These are phyloP conservation scores for Augiades crinisus DNA, from an alignment of 2,888 invertebrate genomes.

Conservation along the genomic window DNA sequence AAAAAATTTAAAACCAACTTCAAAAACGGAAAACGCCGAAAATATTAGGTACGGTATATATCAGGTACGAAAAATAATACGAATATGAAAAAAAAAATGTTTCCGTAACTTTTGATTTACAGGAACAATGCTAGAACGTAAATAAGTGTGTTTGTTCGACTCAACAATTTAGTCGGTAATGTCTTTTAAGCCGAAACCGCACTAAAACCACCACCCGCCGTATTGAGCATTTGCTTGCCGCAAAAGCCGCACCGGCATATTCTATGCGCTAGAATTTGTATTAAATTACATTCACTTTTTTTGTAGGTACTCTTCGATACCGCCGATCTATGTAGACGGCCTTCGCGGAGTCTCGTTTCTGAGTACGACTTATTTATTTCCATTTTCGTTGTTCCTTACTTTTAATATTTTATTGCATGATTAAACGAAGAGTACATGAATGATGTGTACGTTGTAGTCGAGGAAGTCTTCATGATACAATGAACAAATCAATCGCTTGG, in stretches of 20 bases:
- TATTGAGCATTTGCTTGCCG: constrained; percentile 15
- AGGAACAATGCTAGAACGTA: background rate
- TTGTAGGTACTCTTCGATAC: constrained; percentile 13
- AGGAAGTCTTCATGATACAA: constrained; percentile 9
- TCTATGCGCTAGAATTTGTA: constrained; percentile 20
- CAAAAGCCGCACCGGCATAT: constrained; percentile 22
- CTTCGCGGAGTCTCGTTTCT: background rate
- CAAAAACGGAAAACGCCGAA: no score
- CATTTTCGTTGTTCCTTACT: background rate
- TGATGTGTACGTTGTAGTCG: no score
- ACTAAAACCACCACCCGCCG: constrained; percentile 19
- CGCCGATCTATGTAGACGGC: constrained; percentile 4
- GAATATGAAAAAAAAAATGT: no score
- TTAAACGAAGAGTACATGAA: background rate
- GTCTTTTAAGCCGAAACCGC: constrained; percentile 23
- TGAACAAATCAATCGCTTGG: constrained; percentile 8
- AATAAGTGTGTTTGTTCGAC: background rate
- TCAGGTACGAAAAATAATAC: no score
- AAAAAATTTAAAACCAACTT: no score
- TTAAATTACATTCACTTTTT: constrained; percentile 24
- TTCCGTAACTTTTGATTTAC: no score
- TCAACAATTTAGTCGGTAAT: constrained; percentile 6
- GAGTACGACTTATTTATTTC: background rate
- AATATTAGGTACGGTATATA: no score
- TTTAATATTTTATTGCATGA: background rate